phyloP scores from a whole-genome alignment of 2,888 invertebrate species.

The Xestobium rufovillosum region DNA sequence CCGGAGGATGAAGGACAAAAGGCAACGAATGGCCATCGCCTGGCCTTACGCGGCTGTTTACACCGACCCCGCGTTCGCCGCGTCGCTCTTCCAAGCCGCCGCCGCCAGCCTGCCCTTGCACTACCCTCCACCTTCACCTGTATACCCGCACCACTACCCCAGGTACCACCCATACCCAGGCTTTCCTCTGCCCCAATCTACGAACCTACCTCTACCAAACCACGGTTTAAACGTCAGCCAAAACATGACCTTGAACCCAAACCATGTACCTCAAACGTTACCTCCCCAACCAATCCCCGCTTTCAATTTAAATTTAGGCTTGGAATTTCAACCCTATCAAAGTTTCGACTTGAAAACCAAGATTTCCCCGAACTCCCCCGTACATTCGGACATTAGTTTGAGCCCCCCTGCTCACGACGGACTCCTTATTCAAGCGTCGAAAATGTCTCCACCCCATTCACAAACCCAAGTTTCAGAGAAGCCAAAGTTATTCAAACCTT shows the following conservation, averaged over 20 bases:
- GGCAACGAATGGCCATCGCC: conserved; percentile 86
- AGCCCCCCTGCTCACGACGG: conserved; percentile 38
- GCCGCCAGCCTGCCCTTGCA: conserved; percentile 56
- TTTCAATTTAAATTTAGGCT: conserved; percentile 25
- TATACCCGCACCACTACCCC: conserved; percentile 50
- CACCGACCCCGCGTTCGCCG: conserved; percentile 89
- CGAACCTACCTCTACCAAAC: conserved; percentile 43
- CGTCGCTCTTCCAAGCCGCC: conserved; percentile 84
- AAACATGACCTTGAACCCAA: conserved; percentile 27
- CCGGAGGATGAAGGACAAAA: conserved; percentile 93
- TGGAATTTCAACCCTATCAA: conserved; percentile 31
- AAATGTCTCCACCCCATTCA: conserved; percentile 33
- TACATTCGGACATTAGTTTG: conserved; percentile 38
- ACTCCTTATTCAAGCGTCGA: conserved; percentile 35
- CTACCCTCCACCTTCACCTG: conserved; percentile 49
- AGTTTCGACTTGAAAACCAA: conserved; percentile 20
- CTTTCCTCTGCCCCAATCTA: conserved; percentile 43
- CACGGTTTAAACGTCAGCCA: conserved; percentile 32
- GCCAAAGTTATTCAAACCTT: conserved; percentile 69
- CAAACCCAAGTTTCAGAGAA: conserved; percentile 41
- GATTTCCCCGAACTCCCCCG: conserved; percentile 37
- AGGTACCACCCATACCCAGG: conserved; percentile 49
- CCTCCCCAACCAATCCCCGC: conserved; percentile 30
- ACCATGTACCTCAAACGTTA: conserved; percentile 9
- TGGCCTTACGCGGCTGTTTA: conserved; percentile 96